Conservation (phyloP, 2,113 vertebrate genomes). For the Nematolebias whitei region DNA sequence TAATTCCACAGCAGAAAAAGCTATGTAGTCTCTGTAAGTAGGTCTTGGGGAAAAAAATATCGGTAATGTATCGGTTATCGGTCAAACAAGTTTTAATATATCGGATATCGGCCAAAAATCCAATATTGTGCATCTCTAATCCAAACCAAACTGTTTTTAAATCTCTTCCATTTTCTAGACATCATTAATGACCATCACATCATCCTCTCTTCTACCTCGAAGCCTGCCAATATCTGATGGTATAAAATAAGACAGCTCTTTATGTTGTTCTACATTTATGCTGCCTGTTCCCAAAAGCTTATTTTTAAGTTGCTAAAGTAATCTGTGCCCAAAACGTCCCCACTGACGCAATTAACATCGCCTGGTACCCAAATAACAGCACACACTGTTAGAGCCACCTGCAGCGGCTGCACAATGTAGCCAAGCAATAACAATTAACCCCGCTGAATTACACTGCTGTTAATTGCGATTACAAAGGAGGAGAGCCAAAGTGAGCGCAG, state of each 20-base stretch:
- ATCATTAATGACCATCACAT: slow-evolving; percentile 5
- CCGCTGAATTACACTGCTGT: slow-evolving; percentile 41
- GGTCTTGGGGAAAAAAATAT: too few species aligned
- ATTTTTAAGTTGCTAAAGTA: slow-evolving; percentile 26
- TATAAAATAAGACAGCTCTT: slow-evolving; percentile 2
- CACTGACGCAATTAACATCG: slow-evolving; percentile 25
- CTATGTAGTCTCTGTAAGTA: too few species aligned
- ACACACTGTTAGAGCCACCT: slow-evolving; percentile 8
- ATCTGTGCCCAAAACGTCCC: slow-evolving; percentile 27
- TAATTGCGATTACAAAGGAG: slow-evolving; percentile 55
- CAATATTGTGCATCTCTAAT: too few species aligned
- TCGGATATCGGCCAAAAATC: too few species aligned
- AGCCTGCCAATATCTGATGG: background rate
- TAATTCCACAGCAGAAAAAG: too few species aligned
- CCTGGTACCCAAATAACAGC: slow-evolving; percentile 41
- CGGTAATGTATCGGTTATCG: too few species aligned
- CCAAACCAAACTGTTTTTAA: slow-evolving; percentile 34
- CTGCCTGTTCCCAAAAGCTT: background rate
- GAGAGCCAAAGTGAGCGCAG: slow-evolving; percentile 28
- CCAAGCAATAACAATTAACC: slow-evolving; percentile 42
- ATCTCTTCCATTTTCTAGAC: slow-evolving; percentile 19
- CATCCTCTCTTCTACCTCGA: slow-evolving; percentile 7
- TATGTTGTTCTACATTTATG: slow-evolving; percentile 10
- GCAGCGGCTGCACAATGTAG: slow-evolving; percentile 27
- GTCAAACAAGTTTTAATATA: too few species aligned